Evolutionary conservation across 2,113 vertebrate species (phyloP).

Genomic region (Arothron firmamentum): DNA sequence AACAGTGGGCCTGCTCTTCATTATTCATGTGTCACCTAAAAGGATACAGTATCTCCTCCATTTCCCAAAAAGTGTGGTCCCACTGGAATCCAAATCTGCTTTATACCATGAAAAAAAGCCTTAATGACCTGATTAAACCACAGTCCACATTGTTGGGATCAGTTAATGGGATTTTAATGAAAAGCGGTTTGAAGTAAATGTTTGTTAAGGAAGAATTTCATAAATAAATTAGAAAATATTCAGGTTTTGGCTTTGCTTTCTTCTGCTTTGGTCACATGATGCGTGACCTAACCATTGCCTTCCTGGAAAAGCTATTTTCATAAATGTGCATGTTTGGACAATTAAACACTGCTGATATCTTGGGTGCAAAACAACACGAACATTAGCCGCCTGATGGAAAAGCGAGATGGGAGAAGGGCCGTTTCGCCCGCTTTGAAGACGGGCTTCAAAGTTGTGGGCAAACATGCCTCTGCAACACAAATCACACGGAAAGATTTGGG

Average conservation of each 20-base stretch:
- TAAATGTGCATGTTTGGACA: constrained; percentile 30
- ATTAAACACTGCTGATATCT: constrained; percentile 30
- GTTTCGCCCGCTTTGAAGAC: constrained; percentile 35
- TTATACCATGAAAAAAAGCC: not conserved
- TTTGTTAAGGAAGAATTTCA: not conserved
- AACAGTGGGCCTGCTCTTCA: constrained; percentile 25
- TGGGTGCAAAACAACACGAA: constrained; percentile 18
- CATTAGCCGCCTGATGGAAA: constrained; percentile 30
- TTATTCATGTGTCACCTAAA: constrained; percentile 27
- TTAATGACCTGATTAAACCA: not conserved
- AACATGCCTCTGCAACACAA: constrained; percentile 61
- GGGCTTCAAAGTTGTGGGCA: constrained; percentile 57
- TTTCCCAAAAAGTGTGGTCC: constrained; percentile 1
- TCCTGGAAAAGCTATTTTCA: constrained; percentile 15
- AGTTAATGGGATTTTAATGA: not conserved
- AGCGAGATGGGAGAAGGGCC: constrained; percentile 30
- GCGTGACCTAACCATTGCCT: constrained; percentile 16
- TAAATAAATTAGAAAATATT: too few species aligned
- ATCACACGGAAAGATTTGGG: constrained; percentile 55
- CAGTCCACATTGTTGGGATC: not conserved
- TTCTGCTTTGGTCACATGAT: not conserved
- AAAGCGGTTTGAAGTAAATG: constrained; percentile 6
- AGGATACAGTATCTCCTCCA: constrained; percentile 2
- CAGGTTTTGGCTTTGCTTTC: not conserved
- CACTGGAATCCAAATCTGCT: not conserved